These are phyloP conservation scores for Mungos mungo DNA, from an alignment of 2,113 vertebrate genomes.

Conservation along the genomic window DNA sequence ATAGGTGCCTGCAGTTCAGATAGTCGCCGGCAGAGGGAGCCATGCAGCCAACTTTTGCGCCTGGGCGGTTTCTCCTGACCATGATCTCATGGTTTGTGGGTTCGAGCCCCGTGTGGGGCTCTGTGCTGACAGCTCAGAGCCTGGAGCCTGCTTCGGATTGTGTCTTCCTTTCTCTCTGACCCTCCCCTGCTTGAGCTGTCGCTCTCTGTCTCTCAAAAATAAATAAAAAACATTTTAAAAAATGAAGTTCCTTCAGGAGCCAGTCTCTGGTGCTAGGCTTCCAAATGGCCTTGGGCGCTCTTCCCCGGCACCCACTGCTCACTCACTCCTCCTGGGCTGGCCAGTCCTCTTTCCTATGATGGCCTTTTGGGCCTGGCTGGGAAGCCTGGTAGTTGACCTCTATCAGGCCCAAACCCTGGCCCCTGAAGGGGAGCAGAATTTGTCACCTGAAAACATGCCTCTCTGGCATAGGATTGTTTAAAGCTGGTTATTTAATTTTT, in stretches of 20 bases:
- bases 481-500: background rate
- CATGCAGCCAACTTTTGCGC: background rate
- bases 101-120: too few species aligned
- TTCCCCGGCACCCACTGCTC: background rate
- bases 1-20: background rate
- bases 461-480: background rate
- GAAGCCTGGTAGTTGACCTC: background rate
- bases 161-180: too few species aligned
- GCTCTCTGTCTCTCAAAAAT: too few species aligned
- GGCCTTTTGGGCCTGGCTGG: accelerated
- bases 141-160: too few species aligned
- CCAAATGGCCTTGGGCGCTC: accelerated
- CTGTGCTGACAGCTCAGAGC: too few species aligned
- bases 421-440: background rate
- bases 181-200: too few species aligned
- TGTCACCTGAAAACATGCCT: background rate
- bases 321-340: too few species aligned
- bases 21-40: background rate
- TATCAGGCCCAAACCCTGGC: background rate
- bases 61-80: accelerated
- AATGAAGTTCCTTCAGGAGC: background rate
- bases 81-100: too few species aligned
- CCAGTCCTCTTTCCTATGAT: background rate
- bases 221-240: too few species aligned
- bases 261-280: accelerated